Base-by-base conservation (phyloP, 2,888 invertebrate species). In the Tiphia femorata region DNA sequence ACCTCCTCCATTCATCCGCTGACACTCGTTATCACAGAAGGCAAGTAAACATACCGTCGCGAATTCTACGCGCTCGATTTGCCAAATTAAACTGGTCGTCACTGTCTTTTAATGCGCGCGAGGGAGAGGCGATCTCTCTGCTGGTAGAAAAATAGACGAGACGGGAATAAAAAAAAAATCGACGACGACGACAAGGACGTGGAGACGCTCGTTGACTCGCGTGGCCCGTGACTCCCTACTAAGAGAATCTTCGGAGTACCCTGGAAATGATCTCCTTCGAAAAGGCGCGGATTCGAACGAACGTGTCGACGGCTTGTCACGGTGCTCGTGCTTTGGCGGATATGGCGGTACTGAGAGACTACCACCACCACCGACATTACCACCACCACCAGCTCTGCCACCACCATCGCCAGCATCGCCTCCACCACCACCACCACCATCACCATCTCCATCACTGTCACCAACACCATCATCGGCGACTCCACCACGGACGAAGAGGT, bases 291-390 rank as follows among this genome's bases (percentile, higher is more conserved):
- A 44, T 41, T 44, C 16, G 49, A 51, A 42, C 64, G 52, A 49
- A 44, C 64, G 57, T 58, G 58, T 62, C 57, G 64, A 46, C 59
- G 62, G 60, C 40, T 65, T 75, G 66, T 73, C 76, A 72, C 78
- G 76, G 72, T 77, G 79, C 73, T 81, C 76, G 73, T 80, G 76
- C 77, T 80, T 75, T 78, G 80, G 71, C 79, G 82, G 80, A 72
- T 82, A 82, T 82, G 82, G 80, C 80, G 80, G 80, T 81, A 82
- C 82, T 82, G 81, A 80, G 73, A 63, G 54, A 56, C 67, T 55
- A 57, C 68, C 68, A 69, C 68, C 67, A 67, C 46, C 41, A 43
- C 21, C 46, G 23, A 23, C 52, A 29, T 16, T 42, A 40, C 29
- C 38, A 47, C 40, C 47, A 47, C 58, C 53, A 64, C 49, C 48